Conservation (phyloP, 2,888 invertebrate genomes). For the Idaea dimidiata region DNA sequence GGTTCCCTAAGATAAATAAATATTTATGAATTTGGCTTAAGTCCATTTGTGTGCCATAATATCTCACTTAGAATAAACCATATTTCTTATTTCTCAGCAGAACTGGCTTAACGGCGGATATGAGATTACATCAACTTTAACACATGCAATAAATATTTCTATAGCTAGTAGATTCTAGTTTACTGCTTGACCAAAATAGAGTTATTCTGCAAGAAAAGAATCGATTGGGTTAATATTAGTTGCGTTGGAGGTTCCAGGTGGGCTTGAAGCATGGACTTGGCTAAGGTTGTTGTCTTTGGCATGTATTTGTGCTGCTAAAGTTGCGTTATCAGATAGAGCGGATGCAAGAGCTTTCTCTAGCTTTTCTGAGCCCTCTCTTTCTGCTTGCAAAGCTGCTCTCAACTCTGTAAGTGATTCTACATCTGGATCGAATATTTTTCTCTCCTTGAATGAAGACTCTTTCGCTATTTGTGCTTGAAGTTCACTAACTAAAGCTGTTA, state of each 20-base stretch:
- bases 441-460: constrained; percentile 25
- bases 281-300: constrained; percentile 39
- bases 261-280: constrained; percentile 26
- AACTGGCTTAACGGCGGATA: constrained; percentile 9
- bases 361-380: constrained; percentile 53
- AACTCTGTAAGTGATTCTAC: constrained; percentile 49
- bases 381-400: constrained; percentile 55
- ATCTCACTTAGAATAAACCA: constrained; percentile 3
- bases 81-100: constrained; percentile 7
- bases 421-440: constrained; percentile 31
- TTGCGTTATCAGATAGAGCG: constrained; percentile 61
- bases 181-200: background rate
- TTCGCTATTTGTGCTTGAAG: constrained; percentile 43
- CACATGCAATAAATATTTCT: background rate
- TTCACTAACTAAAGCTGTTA: constrained; percentile 50
- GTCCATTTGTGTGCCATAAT: background rate
- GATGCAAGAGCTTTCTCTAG: constrained; percentile 59
- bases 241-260: constrained; percentile 27
- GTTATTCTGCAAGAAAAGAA: constrained; percentile 65
- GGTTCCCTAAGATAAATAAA: constrained; percentile 42
- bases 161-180: constrained; percentile 7
- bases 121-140: background rate
- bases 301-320: constrained; percentile 51
- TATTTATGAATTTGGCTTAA: constrained; percentile 2
- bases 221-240: constrained; percentile 60